These are phyloP conservation scores for Aphis gossypii DNA, from an alignment of 1,140 invertebrate species.

Conservation along the genomic window DNA sequence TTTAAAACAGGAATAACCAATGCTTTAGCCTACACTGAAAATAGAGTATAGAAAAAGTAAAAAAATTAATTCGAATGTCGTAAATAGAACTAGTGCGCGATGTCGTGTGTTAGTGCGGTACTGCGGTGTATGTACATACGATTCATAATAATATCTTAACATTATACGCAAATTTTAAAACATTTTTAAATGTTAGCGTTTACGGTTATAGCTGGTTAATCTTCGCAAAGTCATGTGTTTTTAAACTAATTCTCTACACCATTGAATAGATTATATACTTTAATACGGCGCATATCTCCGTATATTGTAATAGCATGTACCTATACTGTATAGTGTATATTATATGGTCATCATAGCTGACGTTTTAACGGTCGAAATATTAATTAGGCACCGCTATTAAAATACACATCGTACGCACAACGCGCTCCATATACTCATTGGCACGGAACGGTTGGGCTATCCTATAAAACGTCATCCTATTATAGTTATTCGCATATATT, in stretches of 20 bases:
- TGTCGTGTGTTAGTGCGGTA: background rate
- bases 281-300: background rate
- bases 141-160: background rate
- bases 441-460: background rate
- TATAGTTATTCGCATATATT: background rate
- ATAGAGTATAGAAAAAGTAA: background rate
- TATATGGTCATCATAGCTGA: background rate
- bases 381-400: slow-evolving; percentile 17
- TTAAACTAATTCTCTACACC: background rate
- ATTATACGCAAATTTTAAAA: background rate
- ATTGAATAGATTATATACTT: background rate
- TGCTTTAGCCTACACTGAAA: background rate
- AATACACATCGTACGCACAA: background rate
- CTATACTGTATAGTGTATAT: background rate
- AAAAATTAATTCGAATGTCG: background rate
- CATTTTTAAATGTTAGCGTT: background rate
- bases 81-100: background rate
- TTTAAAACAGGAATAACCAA: background rate
- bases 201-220: background rate
- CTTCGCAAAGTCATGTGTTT: background rate
- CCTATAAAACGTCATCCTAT: background rate
- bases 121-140: background rate
- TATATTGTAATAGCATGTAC: background rate
- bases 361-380: slow-evolving; percentile 51
- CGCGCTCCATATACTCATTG: slow-evolving; percentile 21